A percentile compares a stretch with the other conserved stretches of the same genome.
Conservation (phyloP, 2,888 invertebrate genomes). For the Mechanitis messenoides region DNA sequence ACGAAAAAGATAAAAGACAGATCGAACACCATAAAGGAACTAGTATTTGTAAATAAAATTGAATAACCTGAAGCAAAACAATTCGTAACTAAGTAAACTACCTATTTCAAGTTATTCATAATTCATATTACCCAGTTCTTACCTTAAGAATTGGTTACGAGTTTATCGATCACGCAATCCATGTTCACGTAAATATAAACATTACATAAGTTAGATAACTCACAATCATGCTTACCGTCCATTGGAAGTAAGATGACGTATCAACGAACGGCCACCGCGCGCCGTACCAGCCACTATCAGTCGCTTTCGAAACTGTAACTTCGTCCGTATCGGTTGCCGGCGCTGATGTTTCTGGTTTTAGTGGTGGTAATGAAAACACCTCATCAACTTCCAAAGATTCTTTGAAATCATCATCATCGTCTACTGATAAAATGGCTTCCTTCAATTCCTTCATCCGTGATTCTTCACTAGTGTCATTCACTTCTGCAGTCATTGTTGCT, state of each 20-base stretch:
- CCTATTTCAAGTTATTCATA: slow-evolving; percentile 24
- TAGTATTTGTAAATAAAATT: background rate
- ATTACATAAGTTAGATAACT: slow-evolving; percentile 31
- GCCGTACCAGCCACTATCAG: slow-evolving; percentile 76
- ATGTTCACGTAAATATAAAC: slow-evolving; percentile 35
- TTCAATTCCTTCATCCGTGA: slow-evolving; percentile 61
- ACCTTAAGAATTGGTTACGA: slow-evolving; percentile 27
- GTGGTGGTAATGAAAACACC: slow-evolving; percentile 64
- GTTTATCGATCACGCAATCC: slow-evolving; percentile 31
- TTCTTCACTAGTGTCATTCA: slow-evolving; percentile 44
- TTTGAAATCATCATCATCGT: slow-evolving; percentile 69
- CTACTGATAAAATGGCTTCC: slow-evolving; percentile 62
- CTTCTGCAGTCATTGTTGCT: slow-evolving; percentile 44
- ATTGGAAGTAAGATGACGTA: slow-evolving; percentile 80
- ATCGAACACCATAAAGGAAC: background rate
- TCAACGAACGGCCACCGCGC: slow-evolving; percentile 80
- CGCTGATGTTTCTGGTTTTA: slow-evolving; percentile 53
- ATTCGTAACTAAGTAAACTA: slow-evolving; percentile 9
- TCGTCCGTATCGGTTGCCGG: slow-evolving; percentile 56
- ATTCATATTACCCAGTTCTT: slow-evolving; percentile 23
- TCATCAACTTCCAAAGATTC: slow-evolving; percentile 68
- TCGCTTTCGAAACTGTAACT: slow-evolving; percentile 62
- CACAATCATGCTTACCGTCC: slow-evolving; percentile 74
- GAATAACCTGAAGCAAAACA: background rate
- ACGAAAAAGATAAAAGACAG: too few species aligned